A percentile compares a stretch with the other conserved stretches of the same genome.
phyloP scores from a whole-genome alignment of 2,113 vertebrate species.

The Sceloporus undulatus region DNA sequence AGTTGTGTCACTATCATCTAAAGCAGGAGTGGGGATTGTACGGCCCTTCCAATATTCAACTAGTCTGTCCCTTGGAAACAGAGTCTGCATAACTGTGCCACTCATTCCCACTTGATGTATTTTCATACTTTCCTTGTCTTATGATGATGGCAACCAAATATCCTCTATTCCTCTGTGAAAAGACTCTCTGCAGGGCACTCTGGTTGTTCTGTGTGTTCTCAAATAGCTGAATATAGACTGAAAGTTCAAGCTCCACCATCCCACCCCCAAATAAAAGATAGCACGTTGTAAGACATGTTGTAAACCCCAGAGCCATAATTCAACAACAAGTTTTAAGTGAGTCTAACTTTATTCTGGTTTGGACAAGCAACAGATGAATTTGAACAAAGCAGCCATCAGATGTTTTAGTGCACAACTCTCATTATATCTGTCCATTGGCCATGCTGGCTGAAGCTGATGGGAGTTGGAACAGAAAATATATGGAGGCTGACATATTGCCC shows the following conservation, averaged over 20 bases:
- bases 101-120: background rate
- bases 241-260: background rate
- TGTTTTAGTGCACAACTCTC: too few relatives aligned
- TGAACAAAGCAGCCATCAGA: too few relatives aligned
- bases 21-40: too few relatives aligned
- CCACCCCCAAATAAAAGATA: background rate
- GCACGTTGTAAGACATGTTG: background rate
- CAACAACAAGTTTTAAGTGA: background rate
- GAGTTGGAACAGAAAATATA: background rate
- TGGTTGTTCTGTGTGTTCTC: too few relatives aligned
- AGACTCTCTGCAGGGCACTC: background rate
- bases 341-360: too few relatives aligned
- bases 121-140: background rate
- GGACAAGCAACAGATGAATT: too few relatives aligned
- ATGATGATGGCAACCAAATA: background rate
- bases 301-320: background rate
- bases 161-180: background rate
- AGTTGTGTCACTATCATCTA: background rate
- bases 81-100: background rate
- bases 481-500: background rate
- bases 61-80: background rate
- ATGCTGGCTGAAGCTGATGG: too few relatives aligned
- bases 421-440: too few relatives aligned
- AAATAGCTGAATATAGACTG: background rate
- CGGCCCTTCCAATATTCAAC: too few relatives aligned